These are phyloP conservation scores for Leptoteleia sp. DNA, from an alignment of 1,140 invertebrate genomes.

Conservation along the genomic window DNA sequence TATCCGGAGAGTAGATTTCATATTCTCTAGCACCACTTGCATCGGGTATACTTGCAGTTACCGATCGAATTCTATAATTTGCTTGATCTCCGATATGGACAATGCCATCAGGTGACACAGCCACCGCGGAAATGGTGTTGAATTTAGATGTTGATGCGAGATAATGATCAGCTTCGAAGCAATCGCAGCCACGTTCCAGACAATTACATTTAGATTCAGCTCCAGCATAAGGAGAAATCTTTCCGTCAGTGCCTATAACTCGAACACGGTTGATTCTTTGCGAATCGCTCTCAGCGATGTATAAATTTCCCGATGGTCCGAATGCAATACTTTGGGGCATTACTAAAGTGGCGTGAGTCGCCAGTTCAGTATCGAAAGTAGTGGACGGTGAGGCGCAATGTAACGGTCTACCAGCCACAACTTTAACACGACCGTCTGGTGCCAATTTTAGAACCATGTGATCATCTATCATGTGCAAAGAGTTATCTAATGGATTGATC, in stretches of 20 bases:
- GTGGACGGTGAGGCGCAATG: slow-evolving; percentile 91
- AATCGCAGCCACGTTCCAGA: slow-evolving; percentile 93
- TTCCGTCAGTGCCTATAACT: slow-evolving; percentile 95
- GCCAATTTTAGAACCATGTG: slow-evolving; percentile 96
- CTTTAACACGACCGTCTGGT: slow-evolving; percentile 93
- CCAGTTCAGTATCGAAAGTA: slow-evolving; percentile 89
- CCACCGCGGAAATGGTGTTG: slow-evolving; percentile 95
- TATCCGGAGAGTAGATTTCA: slow-evolving; percentile 96
- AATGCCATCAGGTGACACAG: slow-evolving; percentile 95
- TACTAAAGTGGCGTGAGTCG: slow-evolving; percentile 93
- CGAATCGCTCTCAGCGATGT: slow-evolving; percentile 96
- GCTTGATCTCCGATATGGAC: slow-evolving; percentile 97
- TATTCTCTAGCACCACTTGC: slow-evolving; percentile 92
- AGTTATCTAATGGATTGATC: slow-evolving; percentile 96
- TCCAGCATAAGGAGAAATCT: slow-evolving; percentile 94
- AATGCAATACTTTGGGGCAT: slow-evolving; percentile 97
- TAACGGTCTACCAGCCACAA: slow-evolving; percentile 94
- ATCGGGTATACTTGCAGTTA: slow-evolving; percentile 94
- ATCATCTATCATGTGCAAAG: slow-evolving; percentile 96
- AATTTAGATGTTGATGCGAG: slow-evolving; percentile 95
- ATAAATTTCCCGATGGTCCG: slow-evolving; percentile 95
- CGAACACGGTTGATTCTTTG: slow-evolving; percentile 96
- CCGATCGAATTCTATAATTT: slow-evolving; percentile 93
- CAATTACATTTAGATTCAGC: slow-evolving; percentile 98
- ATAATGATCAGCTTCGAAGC: slow-evolving; percentile 95